Percentiles rank a stretch among this genome's conserved stretches.
Conservation (phyloP, 1,140 invertebrate genomes). For the Drosophila sproati region DNA sequence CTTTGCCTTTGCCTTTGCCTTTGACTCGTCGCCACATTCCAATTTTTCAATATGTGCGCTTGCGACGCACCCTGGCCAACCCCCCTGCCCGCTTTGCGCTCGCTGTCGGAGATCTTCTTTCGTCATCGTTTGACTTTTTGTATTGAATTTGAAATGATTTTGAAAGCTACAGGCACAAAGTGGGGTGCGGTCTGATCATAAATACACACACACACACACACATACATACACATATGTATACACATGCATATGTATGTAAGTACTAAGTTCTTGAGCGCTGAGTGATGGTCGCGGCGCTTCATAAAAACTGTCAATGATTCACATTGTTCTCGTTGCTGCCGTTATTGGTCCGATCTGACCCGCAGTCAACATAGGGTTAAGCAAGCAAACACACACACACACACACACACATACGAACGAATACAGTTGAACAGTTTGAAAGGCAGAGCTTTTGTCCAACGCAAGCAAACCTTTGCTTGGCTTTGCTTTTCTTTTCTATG, state of each 20-base stretch:
- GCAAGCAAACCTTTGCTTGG: conserved; percentile 42
- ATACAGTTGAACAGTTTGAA: neutral
- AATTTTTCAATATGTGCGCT: conserved; percentile 64
- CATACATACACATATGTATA: conserved; percentile 9
- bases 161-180: conserved; percentile 60
- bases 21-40: conserved; percentile 67
- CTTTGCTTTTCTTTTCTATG: conserved; percentile 9
- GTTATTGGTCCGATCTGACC: conserved; percentile 54
- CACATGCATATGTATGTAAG: conserved; percentile 1
- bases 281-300: conserved; percentile 78
- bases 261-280: conserved; percentile 64
- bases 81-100: neutral
- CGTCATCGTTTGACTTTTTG: conserved; percentile 75
- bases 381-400: conserved; percentile 14
- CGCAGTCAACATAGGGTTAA: conserved; percentile 73
- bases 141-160: conserved; percentile 83
- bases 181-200: conserved; percentile 63
- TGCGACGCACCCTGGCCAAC: too few species aligned
- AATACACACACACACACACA: conserved; percentile 28
- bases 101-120: conserved; percentile 51
- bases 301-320: conserved; percentile 82
- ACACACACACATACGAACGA: neutral
- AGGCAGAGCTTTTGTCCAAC: neutral
- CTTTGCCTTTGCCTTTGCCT: conserved; percentile 47
- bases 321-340: conserved; percentile 52